phyloP scores from a whole-genome alignment of 2,888 invertebrate genomes.

The Epiperipatus broadwayi region DNA sequence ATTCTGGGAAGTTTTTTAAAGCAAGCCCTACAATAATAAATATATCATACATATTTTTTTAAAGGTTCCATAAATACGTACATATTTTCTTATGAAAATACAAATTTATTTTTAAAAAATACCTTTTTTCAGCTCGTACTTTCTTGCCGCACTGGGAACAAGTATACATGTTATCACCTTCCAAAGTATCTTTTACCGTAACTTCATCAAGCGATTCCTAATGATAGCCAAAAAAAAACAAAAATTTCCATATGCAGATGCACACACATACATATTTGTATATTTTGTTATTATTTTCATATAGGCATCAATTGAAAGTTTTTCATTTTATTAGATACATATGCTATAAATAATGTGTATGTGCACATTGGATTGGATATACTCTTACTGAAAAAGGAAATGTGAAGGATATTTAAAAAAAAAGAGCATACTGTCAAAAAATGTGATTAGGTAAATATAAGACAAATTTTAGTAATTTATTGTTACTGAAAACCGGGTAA shows the following conservation, averaged over 20 bases:
- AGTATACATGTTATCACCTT: slow-evolving; percentile 94
- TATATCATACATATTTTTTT: background rate
- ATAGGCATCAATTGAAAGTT: background rate
- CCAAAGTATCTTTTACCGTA: slow-evolving; percentile 87
- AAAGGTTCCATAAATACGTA: background rate
- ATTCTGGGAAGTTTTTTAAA: slow-evolving; percentile 83
- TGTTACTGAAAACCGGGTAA: too few species aligned
- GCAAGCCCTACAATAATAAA: slow-evolving; percentile 48
- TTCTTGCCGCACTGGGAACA: slow-evolving; percentile 87
- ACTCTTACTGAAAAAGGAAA: too few species aligned
- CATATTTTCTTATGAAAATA: background rate
- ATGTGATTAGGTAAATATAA: too few species aligned
- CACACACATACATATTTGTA: too few species aligned
- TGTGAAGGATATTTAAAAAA: too few species aligned
- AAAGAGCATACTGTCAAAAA: too few species aligned
- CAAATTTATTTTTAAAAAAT: too few species aligned
- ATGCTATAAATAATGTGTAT: too few species aligned
- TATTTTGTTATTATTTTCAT: background rate
- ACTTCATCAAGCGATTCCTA: slow-evolving; percentile 78
- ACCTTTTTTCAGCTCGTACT: slow-evolving; percentile 81
- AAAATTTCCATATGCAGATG: background rate
- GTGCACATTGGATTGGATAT: too few species aligned
- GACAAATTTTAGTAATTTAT: too few species aligned
- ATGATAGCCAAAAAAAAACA: slow-evolving; percentile 4
- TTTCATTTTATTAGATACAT: background rate